Conservation (phyloP, 2,797 vertebrate genomes). For the Picus viridis region DNA sequence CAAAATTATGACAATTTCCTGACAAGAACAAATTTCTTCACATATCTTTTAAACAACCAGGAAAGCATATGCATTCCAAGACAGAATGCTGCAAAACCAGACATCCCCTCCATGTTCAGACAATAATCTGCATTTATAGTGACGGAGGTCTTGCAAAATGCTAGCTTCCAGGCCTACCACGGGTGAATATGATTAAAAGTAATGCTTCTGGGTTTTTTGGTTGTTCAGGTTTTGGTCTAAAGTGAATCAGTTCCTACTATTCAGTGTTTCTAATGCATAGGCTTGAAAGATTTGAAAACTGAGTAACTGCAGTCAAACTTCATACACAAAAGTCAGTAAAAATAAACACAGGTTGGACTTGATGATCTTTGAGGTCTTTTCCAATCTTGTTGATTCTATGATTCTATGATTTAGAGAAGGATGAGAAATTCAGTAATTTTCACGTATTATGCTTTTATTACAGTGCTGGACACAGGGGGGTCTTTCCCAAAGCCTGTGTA, state of each 20-base stretch:
- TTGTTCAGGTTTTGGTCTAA: neutral
- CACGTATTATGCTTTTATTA: too few relatives aligned
- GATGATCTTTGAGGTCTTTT: too few relatives aligned
- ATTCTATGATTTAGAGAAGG: too few relatives aligned
- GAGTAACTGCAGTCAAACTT: neutral
- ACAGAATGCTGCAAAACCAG: neutral
- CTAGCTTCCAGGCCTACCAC: neutral
- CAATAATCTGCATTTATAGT: neutral
- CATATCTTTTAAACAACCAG: neutral
- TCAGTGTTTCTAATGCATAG: neutral
- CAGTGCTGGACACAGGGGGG: too few relatives aligned
- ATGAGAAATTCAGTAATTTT: too few relatives aligned
- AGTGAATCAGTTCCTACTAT: neutral
- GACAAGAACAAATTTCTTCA: neutral
- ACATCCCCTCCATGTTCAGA: neutral
- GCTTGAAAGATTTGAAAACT: neutral
- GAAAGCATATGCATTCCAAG: neutral
- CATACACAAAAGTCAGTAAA: neutral
- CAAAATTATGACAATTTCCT: neutral
- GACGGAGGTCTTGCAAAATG: neutral
- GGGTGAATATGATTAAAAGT: neutral
- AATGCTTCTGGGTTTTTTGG: neutral
- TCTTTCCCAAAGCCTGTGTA: too few relatives aligned
- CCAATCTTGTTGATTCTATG: too few relatives aligned
- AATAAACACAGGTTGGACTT: neutral